These are phyloP conservation scores for Zhengitettix transpicula DNA, from an alignment of 2,888 invertebrate genomes.

Conservation along the genomic window DNA sequence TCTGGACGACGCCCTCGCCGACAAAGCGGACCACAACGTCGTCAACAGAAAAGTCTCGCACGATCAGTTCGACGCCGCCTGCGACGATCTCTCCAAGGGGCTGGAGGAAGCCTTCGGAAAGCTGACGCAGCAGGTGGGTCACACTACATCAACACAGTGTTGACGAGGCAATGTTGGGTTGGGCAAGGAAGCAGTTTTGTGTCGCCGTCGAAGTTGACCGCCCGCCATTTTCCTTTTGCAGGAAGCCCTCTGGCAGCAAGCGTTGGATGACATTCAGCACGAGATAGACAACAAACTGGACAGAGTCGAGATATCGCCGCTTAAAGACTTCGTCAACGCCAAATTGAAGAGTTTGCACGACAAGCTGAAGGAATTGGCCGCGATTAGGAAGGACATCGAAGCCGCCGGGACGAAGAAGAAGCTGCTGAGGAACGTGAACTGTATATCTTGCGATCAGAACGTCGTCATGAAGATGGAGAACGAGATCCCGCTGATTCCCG, in stretches of 20 bases:
- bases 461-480: slow-evolving; percentile 51
- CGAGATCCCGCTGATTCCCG: slow-evolving; percentile 22
- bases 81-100: slow-evolving; percentile 44
- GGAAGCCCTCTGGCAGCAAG: slow-evolving; percentile 46
- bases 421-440: slow-evolving; percentile 52
- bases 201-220: background rate
- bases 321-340: slow-evolving; percentile 44
- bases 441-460: slow-evolving; percentile 59
- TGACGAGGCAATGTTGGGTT: too few relatives aligned
- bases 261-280: slow-evolving; percentile 46
- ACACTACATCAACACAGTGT: too few relatives aligned
- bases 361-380: slow-evolving; percentile 39
- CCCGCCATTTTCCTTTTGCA: slow-evolving; percentile 17
- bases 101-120: slow-evolving; percentile 46
- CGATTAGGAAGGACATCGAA: slow-evolving; percentile 41
- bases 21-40: slow-evolving; percentile 53
- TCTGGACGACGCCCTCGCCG: slow-evolving; percentile 51
- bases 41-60: slow-evolving; percentile 56
- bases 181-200: too few relatives aligned
- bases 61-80: slow-evolving; percentile 51
- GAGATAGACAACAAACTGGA: slow-evolving; percentile 49
- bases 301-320: slow-evolving; percentile 43
- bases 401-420: slow-evolving; percentile 56
- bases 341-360: slow-evolving; percentile 43
- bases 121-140: slow-evolving; percentile 34